Evolutionary conservation across 2,797 vertebrate genomes (phyloP), one percentile per base, ranked within the genome.

Genomic region (Lithobates sylvaticus): DNA sequence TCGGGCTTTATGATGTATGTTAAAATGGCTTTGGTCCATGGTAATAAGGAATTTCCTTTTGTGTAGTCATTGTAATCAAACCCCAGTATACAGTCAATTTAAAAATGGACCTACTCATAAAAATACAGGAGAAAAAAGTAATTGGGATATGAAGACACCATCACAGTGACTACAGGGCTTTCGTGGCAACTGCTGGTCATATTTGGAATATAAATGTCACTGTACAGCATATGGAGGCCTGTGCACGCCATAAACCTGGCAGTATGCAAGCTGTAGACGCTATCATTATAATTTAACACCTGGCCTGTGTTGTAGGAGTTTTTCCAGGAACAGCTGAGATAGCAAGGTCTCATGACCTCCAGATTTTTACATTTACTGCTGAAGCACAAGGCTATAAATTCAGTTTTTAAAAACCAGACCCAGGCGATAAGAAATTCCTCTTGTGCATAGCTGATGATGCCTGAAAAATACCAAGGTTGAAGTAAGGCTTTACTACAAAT

Each of bases 251-350:
- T 68, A 54, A 54, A 54, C 50, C 50, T 54, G 61, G 61, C 61
- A 64, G 23, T 65, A 8, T 65, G 23, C 50, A 4, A 54, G 50
- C 50, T 54, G 50, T 54, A 50, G 61, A 26, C 26, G 61, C 21
- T 36, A 71, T 71, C 10, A 42, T 72, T 39, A 72, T 72, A 72
- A n/a, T 42, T 72, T 72, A 72, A 15, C 36, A 72, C 70, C 61
- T 65, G 61, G 61, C 9, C n/a, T 65, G 61, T 65, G 61, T 65
- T 10, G 7, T 23, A 26, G 61, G 21, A 23, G 61, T 65, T 65
- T 61, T 65, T 65, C n/a, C 18, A 42, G 36, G 10, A 36, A 72
- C 70, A 39, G 32, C 70, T 72, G 34, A 5, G 23, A 39, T 9
- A n/a, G 34, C 34, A 42, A 72, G 70, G 70, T 72, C 16, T 39